Evolutionary conservation across 1,140 invertebrate species (phyloP).

Genomic region (Aethina tumida): DNA sequence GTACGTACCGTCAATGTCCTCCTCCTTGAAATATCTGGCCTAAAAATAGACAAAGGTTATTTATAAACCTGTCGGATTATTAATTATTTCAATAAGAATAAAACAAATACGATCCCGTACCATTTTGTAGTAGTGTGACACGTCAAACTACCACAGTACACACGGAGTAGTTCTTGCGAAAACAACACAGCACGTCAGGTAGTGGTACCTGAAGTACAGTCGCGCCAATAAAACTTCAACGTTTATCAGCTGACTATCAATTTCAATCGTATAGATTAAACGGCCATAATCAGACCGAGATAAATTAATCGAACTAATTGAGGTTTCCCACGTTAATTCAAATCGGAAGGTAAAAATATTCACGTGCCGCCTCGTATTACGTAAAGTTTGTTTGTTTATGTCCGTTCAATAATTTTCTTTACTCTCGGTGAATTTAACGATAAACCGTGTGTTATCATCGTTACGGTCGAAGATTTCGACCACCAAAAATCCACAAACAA

Average conservation of each 20-base stretch:
- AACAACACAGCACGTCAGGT: slow-evolving; percentile 3
- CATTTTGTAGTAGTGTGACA: slow-evolving; percentile 5
- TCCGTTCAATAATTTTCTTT: slow-evolving; percentile 2
- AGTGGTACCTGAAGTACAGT: slow-evolving; percentile 1
- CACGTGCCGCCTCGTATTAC: too few species aligned
- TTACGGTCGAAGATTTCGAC: too few species aligned
- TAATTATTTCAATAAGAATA: neutral
- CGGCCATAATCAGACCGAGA: too few species aligned
- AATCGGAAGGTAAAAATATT: too few species aligned
- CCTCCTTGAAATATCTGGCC: slow-evolving; percentile 74
- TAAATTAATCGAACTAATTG: too few species aligned
- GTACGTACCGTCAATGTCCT: slow-evolving; percentile 69
- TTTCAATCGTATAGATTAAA: too few species aligned
- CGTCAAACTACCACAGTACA: slow-evolving; percentile 1
- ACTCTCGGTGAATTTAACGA: neutral
- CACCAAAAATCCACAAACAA: too few species aligned
- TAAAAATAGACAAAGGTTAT: slow-evolving; percentile 39
- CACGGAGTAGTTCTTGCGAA: neutral
- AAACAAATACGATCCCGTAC: neutral
- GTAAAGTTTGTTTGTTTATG: neutral
- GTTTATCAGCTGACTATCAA: too few species aligned
- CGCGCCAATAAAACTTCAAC: slow-evolving; percentile 6
- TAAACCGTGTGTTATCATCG: too few species aligned
- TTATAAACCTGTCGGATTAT: too few species aligned
- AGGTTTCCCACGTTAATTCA: too few species aligned